Evolutionary conservation across 2,113 vertebrate genomes (phyloP).

Genomic region (Dermatemys mawii): DNA sequence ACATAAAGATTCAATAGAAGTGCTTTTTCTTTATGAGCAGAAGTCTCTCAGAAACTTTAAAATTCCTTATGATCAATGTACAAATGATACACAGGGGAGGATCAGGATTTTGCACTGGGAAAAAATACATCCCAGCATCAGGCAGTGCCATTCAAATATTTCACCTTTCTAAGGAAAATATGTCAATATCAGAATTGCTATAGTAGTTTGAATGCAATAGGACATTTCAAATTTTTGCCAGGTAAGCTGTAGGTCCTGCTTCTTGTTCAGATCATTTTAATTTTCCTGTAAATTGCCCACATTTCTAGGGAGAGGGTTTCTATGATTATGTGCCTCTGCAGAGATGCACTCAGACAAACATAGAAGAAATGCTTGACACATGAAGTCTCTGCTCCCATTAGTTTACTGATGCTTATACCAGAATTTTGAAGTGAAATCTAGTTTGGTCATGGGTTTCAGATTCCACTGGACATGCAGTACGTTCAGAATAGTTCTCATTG

Average conservation of each 20-base stretch:
- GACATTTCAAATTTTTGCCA: not conserved
- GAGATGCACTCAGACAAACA: not conserved
- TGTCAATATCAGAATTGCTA: accelerated
- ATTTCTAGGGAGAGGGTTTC: not conserved
- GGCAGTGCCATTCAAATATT: not conserved
- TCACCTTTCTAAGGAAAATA: not conserved
- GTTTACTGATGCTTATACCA: not conserved
- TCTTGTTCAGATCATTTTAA: not conserved
- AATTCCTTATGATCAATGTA: not conserved
- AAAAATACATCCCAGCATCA: not conserved
- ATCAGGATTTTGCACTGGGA: not conserved
- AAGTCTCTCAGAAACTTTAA: slow-evolving; percentile 15
- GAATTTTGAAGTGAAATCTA: not conserved
- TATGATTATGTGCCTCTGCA: accelerated
- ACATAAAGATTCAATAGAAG: slow-evolving; percentile 30
- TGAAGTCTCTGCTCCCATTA: not conserved
- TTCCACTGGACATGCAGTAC: not conserved
- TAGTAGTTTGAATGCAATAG: not conserved
- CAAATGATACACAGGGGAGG: slow-evolving; percentile 23
- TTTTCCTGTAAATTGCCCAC: not conserved
- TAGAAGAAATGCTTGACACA: not conserved
- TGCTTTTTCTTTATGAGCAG: slow-evolving; percentile 21
- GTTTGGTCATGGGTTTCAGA: not conserved
- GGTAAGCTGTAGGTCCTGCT: not conserved
- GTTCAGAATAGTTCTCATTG: not conserved